Conservation (phyloP, 2,113 vertebrate genomes). For the Aegypius monachus region DNA sequence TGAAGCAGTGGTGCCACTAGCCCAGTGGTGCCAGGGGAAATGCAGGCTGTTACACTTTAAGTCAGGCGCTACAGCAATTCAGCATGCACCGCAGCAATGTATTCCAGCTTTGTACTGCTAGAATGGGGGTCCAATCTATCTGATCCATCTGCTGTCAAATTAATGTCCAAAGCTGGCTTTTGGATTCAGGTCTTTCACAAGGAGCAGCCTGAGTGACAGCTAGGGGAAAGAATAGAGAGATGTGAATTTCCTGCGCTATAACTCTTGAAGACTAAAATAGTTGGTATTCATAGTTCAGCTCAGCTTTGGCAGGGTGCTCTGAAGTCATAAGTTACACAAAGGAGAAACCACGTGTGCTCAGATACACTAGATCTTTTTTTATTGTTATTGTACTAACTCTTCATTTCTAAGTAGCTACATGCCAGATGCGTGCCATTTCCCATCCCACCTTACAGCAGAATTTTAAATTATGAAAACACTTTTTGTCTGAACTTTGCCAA, state of each 20-base stretch:
- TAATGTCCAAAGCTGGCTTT: slow-evolving; percentile 52
- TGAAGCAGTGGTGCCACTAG: background rate
- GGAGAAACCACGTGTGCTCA: slow-evolving; percentile 18
- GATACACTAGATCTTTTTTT: slow-evolving; percentile 25
- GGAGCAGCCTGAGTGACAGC: slow-evolving; percentile 32
- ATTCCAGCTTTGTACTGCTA: background rate
- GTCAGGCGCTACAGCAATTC: background rate
- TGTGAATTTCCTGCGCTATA: slow-evolving; percentile 38
- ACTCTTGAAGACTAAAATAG: slow-evolving; percentile 33
- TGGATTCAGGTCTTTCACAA: slow-evolving; percentile 46
- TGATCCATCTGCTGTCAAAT: slow-evolving; percentile 52
- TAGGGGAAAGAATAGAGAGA: slow-evolving; percentile 20
- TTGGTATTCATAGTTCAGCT: slow-evolving; percentile 57
- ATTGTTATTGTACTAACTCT: slow-evolving; percentile 39
- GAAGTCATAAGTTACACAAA: slow-evolving; percentile 42
- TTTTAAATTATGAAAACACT: background rate
- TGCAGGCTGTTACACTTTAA: background rate
- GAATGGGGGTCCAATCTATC: background rate
- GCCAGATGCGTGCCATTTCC: slow-evolving; percentile 21
- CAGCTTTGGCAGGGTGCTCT: slow-evolving; percentile 33
- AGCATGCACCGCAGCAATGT: background rate
- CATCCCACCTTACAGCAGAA: background rate
- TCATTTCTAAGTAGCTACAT: slow-evolving; percentile 34
- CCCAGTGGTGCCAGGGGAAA: background rate
- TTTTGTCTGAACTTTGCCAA: background rate